phyloP scores from a whole-genome alignment of 2,888 invertebrate species.

The Amphipyra tragopoginis region DNA sequence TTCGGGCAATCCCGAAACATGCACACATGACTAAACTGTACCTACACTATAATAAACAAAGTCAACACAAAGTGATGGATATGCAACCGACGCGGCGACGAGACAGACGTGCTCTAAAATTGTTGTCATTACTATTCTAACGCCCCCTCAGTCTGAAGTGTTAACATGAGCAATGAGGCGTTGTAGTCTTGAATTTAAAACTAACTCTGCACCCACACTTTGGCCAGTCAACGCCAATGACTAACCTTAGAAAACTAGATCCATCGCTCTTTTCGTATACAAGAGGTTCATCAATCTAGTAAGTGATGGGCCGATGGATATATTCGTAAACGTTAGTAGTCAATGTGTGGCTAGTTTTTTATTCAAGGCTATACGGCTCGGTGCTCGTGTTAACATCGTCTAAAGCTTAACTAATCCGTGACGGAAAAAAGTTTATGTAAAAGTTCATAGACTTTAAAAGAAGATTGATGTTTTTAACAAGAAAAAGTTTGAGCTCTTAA shows the following conservation, averaged over 20 bases:
- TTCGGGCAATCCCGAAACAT: no score
- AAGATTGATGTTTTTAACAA: slow-evolving; percentile 26
- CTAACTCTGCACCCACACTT: slow-evolving; percentile 1
- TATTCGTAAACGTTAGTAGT: slow-evolving; percentile 11
- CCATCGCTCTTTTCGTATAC: slow-evolving; percentile 8
- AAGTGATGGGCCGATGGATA: slow-evolving; percentile 29
- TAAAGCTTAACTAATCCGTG: slow-evolving; percentile 42
- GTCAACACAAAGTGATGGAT: neutral
- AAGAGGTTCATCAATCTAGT: slow-evolving; percentile 1
- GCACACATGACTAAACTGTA: neutral
- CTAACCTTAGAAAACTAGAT: slow-evolving; percentile 11
- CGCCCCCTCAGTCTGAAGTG: slow-evolving; percentile 24
- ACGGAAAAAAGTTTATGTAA: slow-evolving; percentile 25
- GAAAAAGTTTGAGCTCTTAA: slow-evolving; percentile 5
- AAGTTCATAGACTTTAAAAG: slow-evolving; percentile 25
- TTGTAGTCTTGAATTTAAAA: slow-evolving; percentile 26
- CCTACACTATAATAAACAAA: no score
- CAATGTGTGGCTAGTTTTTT: slow-evolving; percentile 37
- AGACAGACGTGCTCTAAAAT: neutral
- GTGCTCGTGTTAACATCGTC: slow-evolving; percentile 36
- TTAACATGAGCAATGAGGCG: slow-evolving; percentile 44
- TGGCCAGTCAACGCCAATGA: slow-evolving; percentile 6
- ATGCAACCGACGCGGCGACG: neutral
- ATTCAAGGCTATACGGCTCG: slow-evolving; percentile 36
- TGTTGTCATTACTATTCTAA: slow-evolving; percentile 39